Base-by-base conservation (phyloP, 53 echinoderm and acorn worm genomes). In the Luidia sarsii region DNA sequence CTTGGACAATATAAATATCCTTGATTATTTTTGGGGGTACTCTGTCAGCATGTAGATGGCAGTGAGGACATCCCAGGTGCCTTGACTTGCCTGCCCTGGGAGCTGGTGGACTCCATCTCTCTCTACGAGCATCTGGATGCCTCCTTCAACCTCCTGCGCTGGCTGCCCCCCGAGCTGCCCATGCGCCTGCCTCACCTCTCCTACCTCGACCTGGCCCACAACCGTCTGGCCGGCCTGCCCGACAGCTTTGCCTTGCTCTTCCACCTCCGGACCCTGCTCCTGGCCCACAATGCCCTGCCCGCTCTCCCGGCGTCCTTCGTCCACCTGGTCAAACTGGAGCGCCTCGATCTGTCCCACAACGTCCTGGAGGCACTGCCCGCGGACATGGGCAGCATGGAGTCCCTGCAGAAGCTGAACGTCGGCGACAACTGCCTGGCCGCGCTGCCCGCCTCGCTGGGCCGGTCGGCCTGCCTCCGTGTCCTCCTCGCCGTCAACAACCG, bases 211-310 rank as follows among this genome's bases (percentile, higher is more conserved):
- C 52, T 93, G 25, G 79, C 70, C 68, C 93, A 93, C 81, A 93
- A 93, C 70, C 93, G 83, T 34, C 82, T 93, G 48, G 18, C 54
- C 20, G 8, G 81, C 22, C 87, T 93, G n/a, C 93, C 93, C 9
- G 89, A 93, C 23, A 93, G 93, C 80, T 93, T 93, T 33, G 68
- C 86, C 14, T 75, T 93, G 18, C 85, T 93, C 32, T 93, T 93
- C 57, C 93, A 93, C 48, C 87, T 93, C 39, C 65, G 74, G 31
- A 90, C 84, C 0, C 64, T 93, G 14, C 90, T 90, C 15, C 70
- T 93, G 37, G 60, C 87, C 51, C 90, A 93, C 70, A 93, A 93
- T 69, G 27, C 25, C 20, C 51, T 93, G 28, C 60, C 75, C 60
- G 61, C 73, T 10, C 71, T 93, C 15, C 93, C 93, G 2, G 90